A percentile compares a stretch with the other conserved stretches of the same genome.
These are phyloP conservation scores for Xiphophorus hellerii DNA, from an alignment of 2,113 vertebrate genomes.

Conservation along the genomic window DNA sequence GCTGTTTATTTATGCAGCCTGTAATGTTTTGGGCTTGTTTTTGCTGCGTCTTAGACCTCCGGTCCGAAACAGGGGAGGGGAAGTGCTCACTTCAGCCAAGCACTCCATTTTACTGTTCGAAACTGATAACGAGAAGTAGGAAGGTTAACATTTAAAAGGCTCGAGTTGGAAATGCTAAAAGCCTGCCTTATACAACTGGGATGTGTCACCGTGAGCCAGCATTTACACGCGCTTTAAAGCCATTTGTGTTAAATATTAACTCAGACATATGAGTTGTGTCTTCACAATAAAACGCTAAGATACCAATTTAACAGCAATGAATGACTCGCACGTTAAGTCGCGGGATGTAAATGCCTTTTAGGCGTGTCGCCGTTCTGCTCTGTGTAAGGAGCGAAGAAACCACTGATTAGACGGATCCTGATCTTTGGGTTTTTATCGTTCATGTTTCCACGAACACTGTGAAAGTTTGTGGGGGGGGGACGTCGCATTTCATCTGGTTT, in stretches of 20 bases:
- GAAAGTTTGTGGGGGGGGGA: too few relatives aligned
- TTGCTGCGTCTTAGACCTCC: not conserved
- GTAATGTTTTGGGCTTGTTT: not conserved
- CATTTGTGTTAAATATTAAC: slow-evolving; percentile 56
- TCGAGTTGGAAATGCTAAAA: not conserved
- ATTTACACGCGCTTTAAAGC: slow-evolving; percentile 11
- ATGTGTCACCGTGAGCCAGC: not conserved
- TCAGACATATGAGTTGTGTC: not conserved
- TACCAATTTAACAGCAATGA: slow-evolving; percentile 8
- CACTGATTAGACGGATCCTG: too few relatives aligned
- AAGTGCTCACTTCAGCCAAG: not conserved
- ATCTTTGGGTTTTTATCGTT: too few relatives aligned
- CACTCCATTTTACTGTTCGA: not conserved
- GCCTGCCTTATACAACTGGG: not conserved
- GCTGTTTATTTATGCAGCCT: too few relatives aligned
- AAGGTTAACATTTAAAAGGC: not conserved
- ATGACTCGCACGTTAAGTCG: not conserved
- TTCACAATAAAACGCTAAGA: slow-evolving; percentile 1
- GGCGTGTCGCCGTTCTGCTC: too few relatives aligned
- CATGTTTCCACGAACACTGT: too few relatives aligned
- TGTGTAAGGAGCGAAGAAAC: not conserved
- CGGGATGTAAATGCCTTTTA: not conserved
- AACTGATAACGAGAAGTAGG: not conserved
- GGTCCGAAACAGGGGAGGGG: too few relatives aligned
- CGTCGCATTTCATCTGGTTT: not conserved